Percentiles rank a stretch among this genome's conserved stretches.
Evolutionary conservation across 2,113 vertebrate species (phyloP).

Genomic region (Semicossyphus pulcher): DNA sequence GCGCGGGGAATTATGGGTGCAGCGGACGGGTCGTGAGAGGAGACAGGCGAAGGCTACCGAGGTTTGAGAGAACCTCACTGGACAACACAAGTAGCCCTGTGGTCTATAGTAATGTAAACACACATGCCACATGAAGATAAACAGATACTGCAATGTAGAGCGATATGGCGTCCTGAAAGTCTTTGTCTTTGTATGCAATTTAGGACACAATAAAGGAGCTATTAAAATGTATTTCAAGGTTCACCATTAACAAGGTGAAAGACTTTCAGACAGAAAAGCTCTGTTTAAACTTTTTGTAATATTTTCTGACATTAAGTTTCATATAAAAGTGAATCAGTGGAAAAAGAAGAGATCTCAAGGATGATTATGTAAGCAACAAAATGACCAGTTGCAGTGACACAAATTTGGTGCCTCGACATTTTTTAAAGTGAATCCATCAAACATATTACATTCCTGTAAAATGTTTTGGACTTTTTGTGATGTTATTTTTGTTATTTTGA

Average conservation of each 20-base stretch:
- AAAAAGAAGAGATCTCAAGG: constrained; percentile 28
- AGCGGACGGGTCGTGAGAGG: constrained; percentile 87
- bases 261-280: neutral
- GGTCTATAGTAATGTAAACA: neutral
- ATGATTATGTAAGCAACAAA: constrained; percentile 1
- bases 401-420: neutral
- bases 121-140: neutral
- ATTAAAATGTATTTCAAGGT: too few relatives aligned
- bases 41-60: constrained; percentile 76
- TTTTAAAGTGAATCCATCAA: neutral
- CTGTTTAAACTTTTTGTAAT: neutral
- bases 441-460: too few relatives aligned
- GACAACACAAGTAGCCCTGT: neutral
- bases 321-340: constrained; percentile 16
- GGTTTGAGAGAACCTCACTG: constrained; percentile 4
- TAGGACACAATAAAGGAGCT: neutral
- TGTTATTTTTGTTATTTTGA: too few relatives aligned
- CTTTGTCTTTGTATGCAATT: neutral
- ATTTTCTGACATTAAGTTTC: constrained; percentile 14
- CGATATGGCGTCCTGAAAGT: neutral
- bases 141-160: neutral
- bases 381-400: neutral
- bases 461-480: too few relatives aligned
- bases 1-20: constrained; percentile 87
- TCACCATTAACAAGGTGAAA: too few relatives aligned